These are phyloP conservation scores for Nudaria mundana DNA, from an alignment of 2,888 invertebrate species.

Conservation along the genomic window DNA sequence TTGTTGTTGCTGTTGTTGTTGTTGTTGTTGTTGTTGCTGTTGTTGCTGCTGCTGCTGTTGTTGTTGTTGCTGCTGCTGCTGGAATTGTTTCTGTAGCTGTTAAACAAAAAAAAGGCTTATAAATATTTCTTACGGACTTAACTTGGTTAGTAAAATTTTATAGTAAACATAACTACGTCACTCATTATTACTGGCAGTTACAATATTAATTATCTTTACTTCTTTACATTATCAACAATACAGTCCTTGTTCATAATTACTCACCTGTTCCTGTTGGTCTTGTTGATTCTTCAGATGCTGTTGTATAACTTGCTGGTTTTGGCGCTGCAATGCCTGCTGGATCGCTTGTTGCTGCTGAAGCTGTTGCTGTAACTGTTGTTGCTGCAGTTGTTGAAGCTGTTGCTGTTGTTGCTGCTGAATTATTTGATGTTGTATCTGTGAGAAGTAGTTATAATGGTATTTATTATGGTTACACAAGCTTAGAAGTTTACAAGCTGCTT, in stretches of 20 bases:
- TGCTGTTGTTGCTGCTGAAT: constrained; percentile 65
- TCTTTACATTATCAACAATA: too few species aligned
- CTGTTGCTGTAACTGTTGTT: constrained; percentile 52
- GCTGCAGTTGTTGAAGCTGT: constrained; percentile 53
- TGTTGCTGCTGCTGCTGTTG: constrained; percentile 56
- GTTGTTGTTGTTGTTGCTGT: constrained; percentile 58
- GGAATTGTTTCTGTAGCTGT: constrained; percentile 61
- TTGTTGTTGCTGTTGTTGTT: constrained; percentile 42
- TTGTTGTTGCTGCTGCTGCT: constrained; percentile 44
- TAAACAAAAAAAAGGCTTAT: not conserved
- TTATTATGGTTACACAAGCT: too few species aligned
- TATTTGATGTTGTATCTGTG: constrained; percentile 70
- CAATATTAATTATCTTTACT: too few species aligned
- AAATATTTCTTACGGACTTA: too few species aligned
- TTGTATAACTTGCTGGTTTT: constrained; percentile 79
- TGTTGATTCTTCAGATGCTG: constrained; percentile 82
- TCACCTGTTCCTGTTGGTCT: constrained; percentile 72
- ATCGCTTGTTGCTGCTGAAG: constrained; percentile 58
- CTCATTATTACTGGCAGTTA: too few species aligned
- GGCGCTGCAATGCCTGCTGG: constrained; percentile 63
- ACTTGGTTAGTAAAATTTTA: too few species aligned
- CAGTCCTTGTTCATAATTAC: too few species aligned
- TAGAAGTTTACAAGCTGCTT: too few species aligned
- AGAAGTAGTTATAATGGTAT: not conserved
- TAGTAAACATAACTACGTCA: too few species aligned